Conservation (phyloP, 23 tunicate genomes). For the Diplosoma virens region DNA sequence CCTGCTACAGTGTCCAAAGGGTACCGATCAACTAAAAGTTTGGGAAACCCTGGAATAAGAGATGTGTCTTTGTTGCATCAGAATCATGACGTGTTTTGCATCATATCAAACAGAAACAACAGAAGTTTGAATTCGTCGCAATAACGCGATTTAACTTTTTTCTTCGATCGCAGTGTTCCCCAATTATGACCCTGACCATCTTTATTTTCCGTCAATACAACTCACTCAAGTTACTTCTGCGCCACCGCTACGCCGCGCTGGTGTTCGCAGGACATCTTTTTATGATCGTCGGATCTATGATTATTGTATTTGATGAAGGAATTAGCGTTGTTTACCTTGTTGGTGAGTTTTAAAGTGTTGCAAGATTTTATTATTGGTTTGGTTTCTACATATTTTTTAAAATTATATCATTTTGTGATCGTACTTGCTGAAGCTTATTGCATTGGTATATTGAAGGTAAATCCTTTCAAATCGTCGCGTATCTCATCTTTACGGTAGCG, state of each 20-base stretch:
- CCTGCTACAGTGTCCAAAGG: no score
- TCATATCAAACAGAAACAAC: no score
- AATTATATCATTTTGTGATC: not conserved
- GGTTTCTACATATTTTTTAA: not conserved
- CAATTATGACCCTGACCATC: constrained; percentile 9
- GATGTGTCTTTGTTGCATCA: no score
- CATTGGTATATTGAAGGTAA: constrained; percentile 11
- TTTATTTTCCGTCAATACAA: constrained; percentile 50
- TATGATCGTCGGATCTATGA: constrained; percentile 2
- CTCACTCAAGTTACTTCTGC: not conserved
- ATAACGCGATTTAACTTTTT: not conserved
- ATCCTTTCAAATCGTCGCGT: not conserved
- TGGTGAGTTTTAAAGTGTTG: not conserved
- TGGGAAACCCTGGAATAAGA: no score
- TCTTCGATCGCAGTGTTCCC: constrained; percentile 27
- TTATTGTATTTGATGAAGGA: constrained; percentile 8
- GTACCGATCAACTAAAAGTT: no score
- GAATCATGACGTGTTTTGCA: no score
- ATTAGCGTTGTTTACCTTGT: constrained; percentile 2
- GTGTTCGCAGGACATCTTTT: constrained; percentile 17
- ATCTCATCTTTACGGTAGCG: constrained; percentile 9
- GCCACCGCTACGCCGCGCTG: constrained; percentile 25
- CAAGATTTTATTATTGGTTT: not conserved
- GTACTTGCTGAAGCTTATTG: not conserved
- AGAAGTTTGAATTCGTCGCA: no score